Conservation (phyloP, 2,797 vertebrate genomes). For the Potorous gilbertii region DNA sequence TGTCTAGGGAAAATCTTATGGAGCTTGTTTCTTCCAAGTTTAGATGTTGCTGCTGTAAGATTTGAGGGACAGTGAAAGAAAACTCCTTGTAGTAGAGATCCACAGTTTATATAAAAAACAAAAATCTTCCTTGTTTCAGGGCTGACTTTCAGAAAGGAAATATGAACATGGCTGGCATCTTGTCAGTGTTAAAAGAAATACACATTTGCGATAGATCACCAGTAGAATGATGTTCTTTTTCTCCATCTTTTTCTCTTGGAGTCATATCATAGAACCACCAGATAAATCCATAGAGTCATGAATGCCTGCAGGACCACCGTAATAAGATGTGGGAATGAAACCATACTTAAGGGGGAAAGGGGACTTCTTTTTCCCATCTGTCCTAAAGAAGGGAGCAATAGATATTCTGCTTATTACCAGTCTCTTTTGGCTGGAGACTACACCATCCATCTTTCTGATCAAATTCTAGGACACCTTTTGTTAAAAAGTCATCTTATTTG, state of each 20-base stretch:
- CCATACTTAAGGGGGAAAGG: background rate
- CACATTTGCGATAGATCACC: conserved; percentile 4
- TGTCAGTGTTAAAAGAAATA: conserved; percentile 26
- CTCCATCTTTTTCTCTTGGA: conserved; percentile 2
- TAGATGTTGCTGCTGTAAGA: conserved; percentile 28
- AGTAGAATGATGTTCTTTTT: conserved; percentile 30
- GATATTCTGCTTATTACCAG: background rate
- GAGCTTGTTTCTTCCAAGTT: conserved; percentile 43
- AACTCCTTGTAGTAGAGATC: background rate
- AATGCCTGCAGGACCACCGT: background rate
- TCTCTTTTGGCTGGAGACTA: background rate
- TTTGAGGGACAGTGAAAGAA: background rate
- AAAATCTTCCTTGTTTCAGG: background rate
- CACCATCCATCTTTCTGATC: background rate
- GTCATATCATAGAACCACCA: background rate
- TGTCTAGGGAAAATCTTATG: conserved; percentile 23
- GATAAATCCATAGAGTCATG: background rate
- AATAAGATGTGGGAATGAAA: background rate
- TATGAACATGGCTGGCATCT: conserved; percentile 45
- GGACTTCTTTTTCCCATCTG: background rate
- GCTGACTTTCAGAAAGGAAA: conserved; percentile 44
- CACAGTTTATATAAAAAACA: background rate
- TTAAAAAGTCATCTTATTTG: background rate
- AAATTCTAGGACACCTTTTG: background rate
- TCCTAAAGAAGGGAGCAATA: conserved; percentile 25